A percentile compares a stretch with the other conserved stretches of the same genome.
These are phyloP conservation scores for Peromyscus aztecus DNA, from an alignment of 2,797 vertebrate species.

Conservation along the genomic window DNA sequence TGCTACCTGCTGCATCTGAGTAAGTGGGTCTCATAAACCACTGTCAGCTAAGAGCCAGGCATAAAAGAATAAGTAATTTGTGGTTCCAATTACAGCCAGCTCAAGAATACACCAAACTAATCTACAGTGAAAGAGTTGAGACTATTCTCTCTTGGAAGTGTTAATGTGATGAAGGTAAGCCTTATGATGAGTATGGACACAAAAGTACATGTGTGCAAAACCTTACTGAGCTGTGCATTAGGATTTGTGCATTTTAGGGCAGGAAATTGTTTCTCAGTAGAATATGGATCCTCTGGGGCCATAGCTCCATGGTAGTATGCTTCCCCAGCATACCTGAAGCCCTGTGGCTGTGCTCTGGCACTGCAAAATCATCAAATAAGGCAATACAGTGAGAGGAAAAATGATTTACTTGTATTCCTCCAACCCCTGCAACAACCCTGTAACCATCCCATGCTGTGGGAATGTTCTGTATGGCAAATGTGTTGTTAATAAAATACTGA, in stretches of 20 bases:
- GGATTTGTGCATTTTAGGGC: background rate
- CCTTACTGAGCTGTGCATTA: background rate
- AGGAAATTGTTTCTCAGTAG: slow-evolving; percentile 40
- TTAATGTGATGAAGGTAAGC: background rate
- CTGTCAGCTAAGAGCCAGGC: background rate
- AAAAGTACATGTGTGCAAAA: background rate
- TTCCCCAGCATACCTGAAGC: background rate
- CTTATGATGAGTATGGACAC: background rate
- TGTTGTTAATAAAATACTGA: no score
- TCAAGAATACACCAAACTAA: background rate
- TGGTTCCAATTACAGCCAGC: background rate
- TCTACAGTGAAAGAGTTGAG: background rate
- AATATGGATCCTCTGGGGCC: background rate
- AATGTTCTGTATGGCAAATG: no score
- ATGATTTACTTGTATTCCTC: background rate
- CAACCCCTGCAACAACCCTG: background rate
- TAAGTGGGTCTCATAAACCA: background rate
- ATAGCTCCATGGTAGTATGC: background rate
- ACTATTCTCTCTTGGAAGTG: background rate
- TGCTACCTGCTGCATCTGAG: background rate
- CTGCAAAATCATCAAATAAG: background rate
- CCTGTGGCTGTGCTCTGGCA: background rate
- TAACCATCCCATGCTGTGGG: no score
- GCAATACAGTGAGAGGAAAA: background rate
- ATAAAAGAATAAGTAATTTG: background rate